A percentile compares a stretch with the other conserved stretches of the same genome.
Evolutionary conservation across 2,888 invertebrate genomes (phyloP).

Genomic region (Lepeophtheirus nordmannii): DNA sequence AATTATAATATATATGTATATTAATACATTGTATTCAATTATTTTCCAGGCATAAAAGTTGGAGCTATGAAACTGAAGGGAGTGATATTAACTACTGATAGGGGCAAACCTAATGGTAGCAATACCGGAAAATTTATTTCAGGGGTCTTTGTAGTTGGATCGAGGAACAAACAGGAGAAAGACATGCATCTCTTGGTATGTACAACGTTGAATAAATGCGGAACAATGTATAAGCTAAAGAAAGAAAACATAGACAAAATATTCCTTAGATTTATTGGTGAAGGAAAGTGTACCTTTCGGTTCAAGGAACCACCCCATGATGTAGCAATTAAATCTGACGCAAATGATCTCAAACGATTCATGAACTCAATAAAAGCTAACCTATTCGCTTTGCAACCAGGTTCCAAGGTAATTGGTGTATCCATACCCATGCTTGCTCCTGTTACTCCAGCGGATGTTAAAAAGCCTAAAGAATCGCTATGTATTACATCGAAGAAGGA

Average conservation of each 20-base stretch:
- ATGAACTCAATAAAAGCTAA: background rate
- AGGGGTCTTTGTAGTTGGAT: background rate
- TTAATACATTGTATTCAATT: background rate
- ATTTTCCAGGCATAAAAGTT: background rate
- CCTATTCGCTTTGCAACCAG: background rate
- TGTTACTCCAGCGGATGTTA: background rate
- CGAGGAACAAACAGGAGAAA: background rate
- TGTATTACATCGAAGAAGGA: background rate
- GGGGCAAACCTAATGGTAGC: background rate
- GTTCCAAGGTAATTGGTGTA: background rate
- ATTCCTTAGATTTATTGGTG: background rate
- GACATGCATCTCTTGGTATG: background rate
- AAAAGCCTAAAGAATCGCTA: background rate
- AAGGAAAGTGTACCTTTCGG: constrained; percentile 13
- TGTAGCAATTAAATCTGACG: constrained; percentile 1
- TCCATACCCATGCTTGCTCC: background rate
- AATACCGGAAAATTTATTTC: background rate
- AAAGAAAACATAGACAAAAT: constrained; percentile 2
- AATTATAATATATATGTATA: too few species aligned
- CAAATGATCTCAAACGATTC: constrained; percentile 1
- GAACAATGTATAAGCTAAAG: constrained; percentile 6
- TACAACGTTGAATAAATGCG: constrained; percentile 6
- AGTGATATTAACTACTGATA: background rate
- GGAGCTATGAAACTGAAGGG: constrained; percentile 1
- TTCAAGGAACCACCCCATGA: constrained; percentile 9